Evolutionary conservation across 1,140 invertebrate species (phyloP), one percentile per base, ranked within the genome.

Genomic region (Aphelinus certus): DNA sequence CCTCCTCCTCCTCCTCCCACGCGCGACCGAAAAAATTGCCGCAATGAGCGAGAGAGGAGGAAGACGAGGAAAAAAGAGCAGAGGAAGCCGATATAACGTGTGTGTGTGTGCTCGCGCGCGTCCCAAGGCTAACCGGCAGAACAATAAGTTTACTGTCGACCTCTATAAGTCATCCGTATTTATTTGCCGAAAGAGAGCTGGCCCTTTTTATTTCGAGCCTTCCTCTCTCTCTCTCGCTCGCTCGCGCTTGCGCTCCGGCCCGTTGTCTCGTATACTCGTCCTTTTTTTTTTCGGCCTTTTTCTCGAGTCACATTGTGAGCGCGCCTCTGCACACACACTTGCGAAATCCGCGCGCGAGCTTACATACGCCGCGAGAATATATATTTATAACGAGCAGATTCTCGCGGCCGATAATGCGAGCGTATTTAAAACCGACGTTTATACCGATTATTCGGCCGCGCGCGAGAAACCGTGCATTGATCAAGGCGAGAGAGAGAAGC

Each of bases 131-230:
- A 75, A 75, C 73, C 73, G 47, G 56, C 68, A 57, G 74, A 76
- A 76, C 74, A 76, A 76, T 76, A 76, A 76, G 74, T 76, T 76
- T 71, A 76, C 67, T 71, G 68, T 76, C 74, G 74, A 76, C 74
- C 74, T 76, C 74, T 71, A 76, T 76, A 76, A 76, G 69, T 76
- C 69, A 71, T 76, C 75, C 63, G 69, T 76, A 72, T 76, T 76
- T 71, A 76, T 76, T 76, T 71, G 75, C 63, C 75, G 75, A 76
- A 72, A 76, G 69, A 64, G 67, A 64, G 57, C 57, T 60, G 68
- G 61, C 55, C 68, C 62, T 75, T 71, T 75, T 70, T 75, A 56
- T 68, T 42, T 63, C 63, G 42, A 26, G 7, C 62, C 60, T 45
- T 55, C 49, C 51, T 53, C 51, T 53, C 51, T 53, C 51, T 53